Base-by-base conservation (phyloP, 2,888 invertebrate species). In the Micoletzkya japonica region DNA sequence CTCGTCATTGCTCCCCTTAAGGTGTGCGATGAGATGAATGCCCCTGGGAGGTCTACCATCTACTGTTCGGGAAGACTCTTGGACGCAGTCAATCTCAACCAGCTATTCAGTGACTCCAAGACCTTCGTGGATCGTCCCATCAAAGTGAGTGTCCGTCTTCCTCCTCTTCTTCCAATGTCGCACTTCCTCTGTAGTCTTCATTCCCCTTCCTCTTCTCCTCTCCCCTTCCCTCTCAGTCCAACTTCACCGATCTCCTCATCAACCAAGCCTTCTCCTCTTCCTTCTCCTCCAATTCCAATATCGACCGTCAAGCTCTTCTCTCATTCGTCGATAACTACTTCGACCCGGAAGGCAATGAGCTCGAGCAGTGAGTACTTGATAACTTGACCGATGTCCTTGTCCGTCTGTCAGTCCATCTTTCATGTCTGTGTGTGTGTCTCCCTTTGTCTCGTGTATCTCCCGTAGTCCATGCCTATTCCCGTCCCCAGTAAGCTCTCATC, bases 51-150 rank as follows among this genome's bases (percentile, higher is more conserved):
- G 7, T 74, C 69, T 37, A 79, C 78, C 76, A 76, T 84, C 30
- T 84, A 83, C 73, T 84, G 84, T 71, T 75, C 74, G 14, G 84
- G 84, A n/a, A 70, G 73, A 44, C 72, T 84, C 28, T 74, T 84
- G 17, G 80, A 84, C 30, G 78, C 82, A 6, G 83, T 81, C 1
- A 83, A 81, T 77, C 72, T 76, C 4, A 73, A 77, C 37, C 71
- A 74, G 34, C 66, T 83, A 4, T 77, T 77, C 61, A 58, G 58
- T 1, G 80, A 80, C 58, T 77, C 77, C 17, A 80, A 80, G 49
- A 77, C 78, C 0, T 80, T 78, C 57, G 76, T 80, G 32, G 80
- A 80, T 70, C 72, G 75, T 37, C 78, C 80, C 3, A 77, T 80
- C 57, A 77, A 76, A 54, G 64, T 66, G 14, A 37, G 52, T n/a